Base-by-base conservation (phyloP, 2,888 invertebrate species). In the Eupithecia exiguata region DNA sequence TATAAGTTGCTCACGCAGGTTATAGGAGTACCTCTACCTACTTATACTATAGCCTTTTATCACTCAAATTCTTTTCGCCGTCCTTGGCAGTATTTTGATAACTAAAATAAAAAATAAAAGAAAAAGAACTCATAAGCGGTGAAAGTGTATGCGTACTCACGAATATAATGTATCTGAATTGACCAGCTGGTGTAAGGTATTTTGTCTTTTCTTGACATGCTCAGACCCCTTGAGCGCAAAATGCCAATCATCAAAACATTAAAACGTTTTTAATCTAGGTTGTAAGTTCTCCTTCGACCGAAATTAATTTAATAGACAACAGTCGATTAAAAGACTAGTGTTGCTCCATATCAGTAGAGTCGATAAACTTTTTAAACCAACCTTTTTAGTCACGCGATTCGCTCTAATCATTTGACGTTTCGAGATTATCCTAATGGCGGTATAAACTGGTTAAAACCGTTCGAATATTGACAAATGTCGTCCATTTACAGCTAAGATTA, bases 311-410 rank as follows among this genome's bases (percentile, higher is more conserved):
- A 58, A 70, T 18, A 68, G 70, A 75, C 53, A 71, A 49, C 71
- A 68, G 61, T 53, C 38, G 40, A 69, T 63, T 38, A 25, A 58
- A 58, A 58, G 12, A 53, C 72, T 75, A 77, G 76, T 71, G 76
- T 69, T 76, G 76, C 58, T 53, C 74, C 25, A 65, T 71, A 80
- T 75, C 78, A 72, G 81, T 76, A 74, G 88, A 88, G 86, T 87
- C 90, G 92, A 92, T 92, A 87, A 86, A 84, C 81, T 83, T 86
- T 89, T 91, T 90, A 91, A 92, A 92, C 89, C 88, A 86, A 84
- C 87, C 92, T 91, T 91, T 92, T 91, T 87, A 89, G 90, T 87
- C 89, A 88, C 90, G 89, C 89, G 89, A 92, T 91, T 89, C 82
- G 85, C 80, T 81, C 86, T 88, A 88, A 88, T 87, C 88, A 86